A percentile compares a stretch with the other conserved stretches of the same genome.
Evolutionary conservation across 2,888 invertebrate genomes (phyloP).

Genomic region (Macrophya annulata): DNA sequence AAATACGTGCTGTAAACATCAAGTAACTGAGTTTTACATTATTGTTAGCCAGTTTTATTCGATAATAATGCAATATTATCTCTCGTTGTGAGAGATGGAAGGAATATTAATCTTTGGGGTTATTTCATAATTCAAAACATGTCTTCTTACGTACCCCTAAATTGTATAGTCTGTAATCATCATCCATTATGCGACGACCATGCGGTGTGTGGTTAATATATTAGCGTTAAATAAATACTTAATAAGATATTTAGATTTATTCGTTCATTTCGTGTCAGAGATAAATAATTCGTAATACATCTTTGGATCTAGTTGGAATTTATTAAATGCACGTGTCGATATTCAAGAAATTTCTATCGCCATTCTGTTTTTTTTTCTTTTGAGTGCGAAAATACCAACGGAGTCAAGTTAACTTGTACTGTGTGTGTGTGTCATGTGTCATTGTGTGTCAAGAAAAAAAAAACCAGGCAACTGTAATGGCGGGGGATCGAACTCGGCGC

Average conservation of each 20-base stretch:
- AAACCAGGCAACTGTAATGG: too few relatives aligned
- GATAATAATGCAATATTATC: too few relatives aligned
- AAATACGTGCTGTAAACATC: not conserved
- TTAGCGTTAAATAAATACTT: not conserved
- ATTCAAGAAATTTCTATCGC: not conserved
- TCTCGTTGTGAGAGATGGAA: not conserved
- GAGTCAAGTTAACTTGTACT: not conserved
- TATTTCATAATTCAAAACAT: not conserved
- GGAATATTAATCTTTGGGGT: not conserved
- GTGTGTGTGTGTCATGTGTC: too few relatives aligned
- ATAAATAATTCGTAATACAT: not conserved
- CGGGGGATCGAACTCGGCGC: too few relatives aligned
- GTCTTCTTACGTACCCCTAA: constrained; percentile 13
- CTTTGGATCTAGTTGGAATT: not conserved
- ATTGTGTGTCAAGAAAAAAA: too few relatives aligned
- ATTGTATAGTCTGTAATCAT: not conserved
- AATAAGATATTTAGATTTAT: not conserved
- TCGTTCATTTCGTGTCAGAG: constrained; percentile 12
- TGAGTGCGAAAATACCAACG: not conserved
- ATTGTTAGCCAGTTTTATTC: too few relatives aligned
- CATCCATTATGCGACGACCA: constrained; percentile 12
- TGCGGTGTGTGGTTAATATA: not conserved
- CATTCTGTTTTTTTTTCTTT: not conserved
- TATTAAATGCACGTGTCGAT: not conserved
- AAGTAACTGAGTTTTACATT: not conserved